Evolutionary conservation across 2,888 invertebrate species (phyloP).

Genomic region (Glyphotaelius pellucidus): DNA sequence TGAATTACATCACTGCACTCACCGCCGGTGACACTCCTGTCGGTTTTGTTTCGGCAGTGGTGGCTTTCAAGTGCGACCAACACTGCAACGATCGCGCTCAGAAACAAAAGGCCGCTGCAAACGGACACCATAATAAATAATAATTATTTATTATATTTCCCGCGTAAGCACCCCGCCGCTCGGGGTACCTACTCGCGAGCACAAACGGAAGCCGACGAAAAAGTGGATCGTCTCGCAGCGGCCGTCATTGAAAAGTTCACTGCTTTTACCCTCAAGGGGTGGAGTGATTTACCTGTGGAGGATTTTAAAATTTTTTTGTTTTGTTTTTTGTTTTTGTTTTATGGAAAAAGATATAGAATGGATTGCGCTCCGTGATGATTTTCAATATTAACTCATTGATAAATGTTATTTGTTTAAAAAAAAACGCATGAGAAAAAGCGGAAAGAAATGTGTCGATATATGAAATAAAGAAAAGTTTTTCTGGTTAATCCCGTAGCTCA

Average conservation of each 20-base stretch:
- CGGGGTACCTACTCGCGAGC: background rate
- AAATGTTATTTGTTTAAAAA: no score
- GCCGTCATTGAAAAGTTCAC: constrained; percentile 23
- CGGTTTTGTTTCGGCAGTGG: constrained; percentile 36
- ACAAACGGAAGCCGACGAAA: constrained; percentile 22
- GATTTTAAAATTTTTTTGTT: background rate
- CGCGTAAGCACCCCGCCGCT: constrained; percentile 8
- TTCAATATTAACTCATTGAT: background rate
- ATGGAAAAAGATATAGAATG: background rate
- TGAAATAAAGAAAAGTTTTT: no score
- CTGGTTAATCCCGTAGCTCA: no score
- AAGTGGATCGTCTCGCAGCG: background rate
- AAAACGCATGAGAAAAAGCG: no score
- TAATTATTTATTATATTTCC: background rate
- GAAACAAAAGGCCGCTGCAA: constrained; percentile 17
- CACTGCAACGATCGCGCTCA: constrained; percentile 28
- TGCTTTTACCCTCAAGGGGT: constrained; percentile 9
- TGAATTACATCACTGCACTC: constrained; percentile 28
- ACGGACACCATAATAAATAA: constrained; percentile 37
- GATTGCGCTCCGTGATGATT: background rate
- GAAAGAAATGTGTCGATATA: no score
- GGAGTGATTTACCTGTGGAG: background rate
- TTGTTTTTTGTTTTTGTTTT: no score
- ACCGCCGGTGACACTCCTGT: constrained; percentile 23
- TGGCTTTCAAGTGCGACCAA: constrained; percentile 30